These are phyloP conservation scores for Volucella bombylans DNA, from an alignment of 2,888 invertebrate genomes.

Conservation along the genomic window DNA sequence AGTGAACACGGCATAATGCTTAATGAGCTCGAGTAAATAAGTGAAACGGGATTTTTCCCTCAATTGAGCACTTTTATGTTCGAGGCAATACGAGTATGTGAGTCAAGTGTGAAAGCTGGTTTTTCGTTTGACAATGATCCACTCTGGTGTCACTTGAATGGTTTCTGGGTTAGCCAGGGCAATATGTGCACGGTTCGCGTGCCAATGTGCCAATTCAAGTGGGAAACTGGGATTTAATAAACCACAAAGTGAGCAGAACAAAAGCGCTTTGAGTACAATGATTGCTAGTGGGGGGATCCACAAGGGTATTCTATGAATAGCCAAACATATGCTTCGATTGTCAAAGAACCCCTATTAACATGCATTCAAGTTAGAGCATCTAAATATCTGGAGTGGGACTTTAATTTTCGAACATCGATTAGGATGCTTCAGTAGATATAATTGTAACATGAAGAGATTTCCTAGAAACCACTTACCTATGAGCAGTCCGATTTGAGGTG, in stretches of 20 bases:
- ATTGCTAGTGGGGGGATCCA: neutral
- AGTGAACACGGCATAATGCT: conserved; percentile 46
- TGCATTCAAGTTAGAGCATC: conserved; percentile 36
- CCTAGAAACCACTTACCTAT: conserved; percentile 39
- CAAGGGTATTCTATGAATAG: conserved; percentile 57
- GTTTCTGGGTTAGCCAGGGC: conserved; percentile 38
- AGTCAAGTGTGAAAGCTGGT: conserved; percentile 63
- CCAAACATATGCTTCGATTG: conserved; percentile 70
- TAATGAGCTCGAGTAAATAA: conserved; percentile 69
- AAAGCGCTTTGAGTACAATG: neutral
- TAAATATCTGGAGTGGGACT: conserved; percentile 23
- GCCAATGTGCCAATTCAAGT: conserved; percentile 62
- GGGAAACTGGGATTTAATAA: conserved; percentile 66
- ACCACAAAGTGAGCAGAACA: conserved; percentile 64
- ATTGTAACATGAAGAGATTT: conserved; percentile 47
- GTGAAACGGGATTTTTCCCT: conserved; percentile 67
- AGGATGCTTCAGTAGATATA: conserved; percentile 55
- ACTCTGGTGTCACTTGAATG: conserved; percentile 73
- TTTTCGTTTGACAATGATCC: conserved; percentile 73
- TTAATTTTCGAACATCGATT: conserved; percentile 67
- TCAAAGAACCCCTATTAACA: conserved; percentile 64
- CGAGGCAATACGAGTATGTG: conserved; percentile 19
- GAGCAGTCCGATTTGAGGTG: conserved; percentile 10
- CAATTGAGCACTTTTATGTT: conserved; percentile 72
- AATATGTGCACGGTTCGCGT: conserved; percentile 18